Percentiles rank a stretch among this genome's conserved stretches.
Conservation (phyloP, 2,888 invertebrate genomes). For the Chymomyza amoena region DNA sequence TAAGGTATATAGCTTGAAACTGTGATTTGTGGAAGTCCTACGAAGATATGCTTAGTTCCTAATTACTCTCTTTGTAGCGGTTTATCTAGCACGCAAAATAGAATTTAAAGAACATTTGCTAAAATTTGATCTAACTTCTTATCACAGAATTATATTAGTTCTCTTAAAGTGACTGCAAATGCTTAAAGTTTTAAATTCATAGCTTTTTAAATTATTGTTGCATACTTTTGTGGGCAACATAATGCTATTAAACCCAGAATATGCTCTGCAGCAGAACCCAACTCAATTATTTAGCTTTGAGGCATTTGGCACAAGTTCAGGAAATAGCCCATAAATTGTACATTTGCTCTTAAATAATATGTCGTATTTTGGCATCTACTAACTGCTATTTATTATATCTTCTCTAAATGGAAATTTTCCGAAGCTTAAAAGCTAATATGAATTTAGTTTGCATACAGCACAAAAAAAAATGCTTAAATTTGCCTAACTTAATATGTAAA, state of each 20-base stretch:
- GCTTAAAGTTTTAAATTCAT: background rate
- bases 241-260: background rate
- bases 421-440: background rate
- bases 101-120: too few species aligned
- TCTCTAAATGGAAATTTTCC: background rate
- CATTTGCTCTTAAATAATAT: background rate
- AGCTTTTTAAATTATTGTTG: conserved; percentile 48
- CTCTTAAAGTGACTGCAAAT: too few species aligned
- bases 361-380: background rate
- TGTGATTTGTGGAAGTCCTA: too few species aligned
- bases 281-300: background rate
- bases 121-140: too few species aligned
- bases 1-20: too few species aligned
- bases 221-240: conserved; percentile 42
- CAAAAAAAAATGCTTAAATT: background rate
- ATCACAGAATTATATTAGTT: too few species aligned
- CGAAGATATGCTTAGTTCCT: too few species aligned
- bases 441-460: background rate
- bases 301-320: background rate
- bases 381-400: background rate
- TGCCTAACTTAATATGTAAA: background rate
- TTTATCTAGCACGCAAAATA: too few species aligned
- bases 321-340: background rate
- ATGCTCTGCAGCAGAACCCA: background rate
- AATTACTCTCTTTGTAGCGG: too few species aligned